A percentile compares a stretch with the other conserved stretches of the same genome.
Evolutionary conservation across 1,140 invertebrate species (phyloP).

Genomic region (Drosophila aff.): DNA sequence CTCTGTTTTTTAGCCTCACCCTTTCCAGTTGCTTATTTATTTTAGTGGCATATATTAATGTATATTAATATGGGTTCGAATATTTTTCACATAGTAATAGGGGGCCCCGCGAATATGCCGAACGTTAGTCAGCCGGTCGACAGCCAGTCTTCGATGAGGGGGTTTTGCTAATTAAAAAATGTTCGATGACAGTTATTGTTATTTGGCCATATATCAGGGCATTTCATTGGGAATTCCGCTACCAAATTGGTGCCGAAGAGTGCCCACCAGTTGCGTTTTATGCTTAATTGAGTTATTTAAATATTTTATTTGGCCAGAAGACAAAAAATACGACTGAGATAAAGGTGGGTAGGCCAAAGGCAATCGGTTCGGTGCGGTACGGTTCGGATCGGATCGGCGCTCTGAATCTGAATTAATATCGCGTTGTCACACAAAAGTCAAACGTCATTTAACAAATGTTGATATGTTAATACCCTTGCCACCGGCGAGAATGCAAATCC

Average conservation of each 20-base stretch:
- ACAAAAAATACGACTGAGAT: conserved; percentile 30
- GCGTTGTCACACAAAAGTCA: conserved; percentile 81
- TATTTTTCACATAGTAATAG: conserved; percentile 57
- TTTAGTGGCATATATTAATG: conserved; percentile 64
- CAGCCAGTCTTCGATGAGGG: conserved; percentile 26
- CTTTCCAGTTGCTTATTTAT: conserved; percentile 48
- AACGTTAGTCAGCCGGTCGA: conserved; percentile 36
- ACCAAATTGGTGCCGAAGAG: conserved; percentile 62
- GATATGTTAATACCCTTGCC: conserved; percentile 75
- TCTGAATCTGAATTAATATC: conserved; percentile 73
- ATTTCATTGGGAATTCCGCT: conserved; percentile 80
- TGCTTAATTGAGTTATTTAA: conserved; percentile 83
- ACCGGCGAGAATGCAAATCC: conserved; percentile 66
- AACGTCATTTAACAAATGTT: conserved; percentile 83
- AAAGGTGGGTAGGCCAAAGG: conserved; percentile 42
- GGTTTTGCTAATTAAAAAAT: conserved; percentile 78
- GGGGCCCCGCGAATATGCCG: conserved; percentile 35
- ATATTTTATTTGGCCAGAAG: conserved; percentile 78
- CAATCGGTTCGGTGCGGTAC: conserved; percentile 14
- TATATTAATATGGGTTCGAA: conserved; percentile 33
- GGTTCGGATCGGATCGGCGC: conserved; percentile 21
- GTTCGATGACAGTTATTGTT: conserved; percentile 78
- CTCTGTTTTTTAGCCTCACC: background rate
- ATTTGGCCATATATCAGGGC: conserved; percentile 81
- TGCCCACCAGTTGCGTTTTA: conserved; percentile 77